Evolutionary conservation across 1,140 invertebrate genomes (phyloP).

Genomic region (Tetraneura akinire): DNA sequence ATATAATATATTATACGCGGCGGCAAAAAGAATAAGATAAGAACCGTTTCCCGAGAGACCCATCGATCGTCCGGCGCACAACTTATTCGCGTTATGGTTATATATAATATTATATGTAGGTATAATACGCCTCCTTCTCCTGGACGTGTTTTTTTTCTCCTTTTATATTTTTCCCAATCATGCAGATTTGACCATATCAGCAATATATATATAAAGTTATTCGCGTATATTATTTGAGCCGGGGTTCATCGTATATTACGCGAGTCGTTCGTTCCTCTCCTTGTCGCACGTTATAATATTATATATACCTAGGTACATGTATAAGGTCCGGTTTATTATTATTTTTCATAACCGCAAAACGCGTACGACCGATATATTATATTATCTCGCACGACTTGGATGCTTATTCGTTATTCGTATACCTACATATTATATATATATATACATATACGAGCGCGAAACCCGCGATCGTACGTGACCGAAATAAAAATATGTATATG

Average conservation of each 20-base stretch:
- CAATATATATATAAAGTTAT: too few relatives aligned
- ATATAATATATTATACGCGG: conserved; percentile 16
- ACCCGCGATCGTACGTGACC: conserved; percentile 42
- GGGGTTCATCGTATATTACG: too few relatives aligned
- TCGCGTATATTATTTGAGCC: conserved; percentile 23
- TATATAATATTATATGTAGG: too few relatives aligned
- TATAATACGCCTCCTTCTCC: neutral
- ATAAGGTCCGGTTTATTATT: too few relatives aligned
- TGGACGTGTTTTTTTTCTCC: neutral
- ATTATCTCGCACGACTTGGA: neutral
- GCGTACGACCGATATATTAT: conserved; percentile 8
- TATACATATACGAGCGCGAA: too few relatives aligned
- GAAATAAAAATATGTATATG: too few relatives aligned
- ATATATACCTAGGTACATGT: too few relatives aligned
- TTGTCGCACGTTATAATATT: too few relatives aligned
- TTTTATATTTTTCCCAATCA: conserved; percentile 30
- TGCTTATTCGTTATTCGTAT: neutral
- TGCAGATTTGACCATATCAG: conserved; percentile 46
- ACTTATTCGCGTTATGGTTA: too few relatives aligned
- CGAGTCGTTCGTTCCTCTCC: neutral
- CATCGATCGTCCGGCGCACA: conserved; percentile 19
- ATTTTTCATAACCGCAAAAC: conserved; percentile 2
- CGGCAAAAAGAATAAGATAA: conserved; percentile 33
- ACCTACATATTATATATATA: too few relatives aligned
- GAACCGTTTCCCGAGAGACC: conserved; percentile 35